These are phyloP conservation scores for Ptychobarbus kaznakovi DNA, from an alignment of 2,797 vertebrate species.

Conservation along the genomic window DNA sequence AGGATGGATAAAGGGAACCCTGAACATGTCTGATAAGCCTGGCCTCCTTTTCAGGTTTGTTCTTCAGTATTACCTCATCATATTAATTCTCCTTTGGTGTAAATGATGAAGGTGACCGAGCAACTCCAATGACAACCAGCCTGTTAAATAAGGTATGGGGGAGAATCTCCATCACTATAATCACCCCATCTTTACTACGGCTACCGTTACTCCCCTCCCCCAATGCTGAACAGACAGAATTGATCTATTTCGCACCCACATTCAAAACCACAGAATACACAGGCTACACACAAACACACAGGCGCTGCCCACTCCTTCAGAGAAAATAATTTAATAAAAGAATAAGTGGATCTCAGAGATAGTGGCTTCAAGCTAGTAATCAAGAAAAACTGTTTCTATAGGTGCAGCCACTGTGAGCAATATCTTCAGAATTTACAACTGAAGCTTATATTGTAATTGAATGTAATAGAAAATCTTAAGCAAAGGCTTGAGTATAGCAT, in stretches of 20 bases:
- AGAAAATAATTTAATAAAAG: conserved; percentile 18
- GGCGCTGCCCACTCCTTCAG: not conserved
- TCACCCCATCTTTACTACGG: conserved; percentile 50
- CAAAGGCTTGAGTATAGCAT: not conserved
- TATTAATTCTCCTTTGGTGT: conserved; percentile 73
- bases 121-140: conserved; percentile 62
- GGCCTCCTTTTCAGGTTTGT: conserved; percentile 71
- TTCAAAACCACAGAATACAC: conserved; percentile 38
- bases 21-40: conserved; percentile 74
- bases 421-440: not conserved
- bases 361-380: not conserved
- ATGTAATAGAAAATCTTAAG: not conserved
- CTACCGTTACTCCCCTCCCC: conserved; percentile 43
- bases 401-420: not conserved
- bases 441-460: not conserved
- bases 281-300: conserved; percentile 14
- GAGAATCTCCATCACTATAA: conserved; percentile 64
- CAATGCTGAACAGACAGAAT: conserved; percentile 46
- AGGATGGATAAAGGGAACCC: conserved; percentile 53
- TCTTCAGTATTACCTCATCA: conserved; percentile 71
- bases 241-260: conserved; percentile 28
- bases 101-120: conserved; percentile 69
- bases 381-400: not conserved
- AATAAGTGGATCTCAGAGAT: not conserved
- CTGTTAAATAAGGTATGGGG: conserved; percentile 73